Base-by-base conservation (phyloP, 1,140 invertebrate genomes). In the Riptortus pedestris region DNA sequence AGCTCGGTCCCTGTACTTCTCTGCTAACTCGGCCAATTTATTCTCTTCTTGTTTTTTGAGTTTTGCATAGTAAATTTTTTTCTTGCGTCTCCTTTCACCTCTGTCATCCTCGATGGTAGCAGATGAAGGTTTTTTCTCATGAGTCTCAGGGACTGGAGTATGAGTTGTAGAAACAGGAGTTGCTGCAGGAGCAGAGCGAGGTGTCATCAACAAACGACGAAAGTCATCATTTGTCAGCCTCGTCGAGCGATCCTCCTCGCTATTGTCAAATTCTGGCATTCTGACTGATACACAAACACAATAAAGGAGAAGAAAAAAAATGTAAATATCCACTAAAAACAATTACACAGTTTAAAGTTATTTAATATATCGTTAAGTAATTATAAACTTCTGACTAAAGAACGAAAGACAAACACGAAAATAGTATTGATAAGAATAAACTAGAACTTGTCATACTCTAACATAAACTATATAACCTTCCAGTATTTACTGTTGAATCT, bases 211-310 rank as follows among this genome's bases (percentile, higher is more conserved):
- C 14, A 98, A 75, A 72, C 95, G 95, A 27, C 95, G 83, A 72
- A 98, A 98, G 75, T 98, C 95, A 73, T 94, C 94, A 80, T 98
- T 98, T 9, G 93, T 97, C 59, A 98, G 76, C 47, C 87, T 81
- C 58, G 75, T 76, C 76, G 86, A 70, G 79, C 88, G 67, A 74
- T 79, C 63, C 14, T 78, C 76, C 14, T 79, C 78, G 4, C 64
- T 65, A 31, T 64, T 65, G 7, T 69, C 68, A 28, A 45, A 65
- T 26, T 69, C 67, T 20, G 67, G 67, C 67, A 69, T 69, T 55
- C 24, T 55, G 31, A 14, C n/a, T n/a, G n/a, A n/a, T n/a, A n/a
- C n/a, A n/a, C n/a, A n/a, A n/a, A n/a, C n/a, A n/a, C n/a, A n/a
- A n/a, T n/a, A n/a, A n/a, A n/a, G n/a, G n/a, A n/a, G n/a, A n/a